Conservation (phyloP, 2,888 invertebrate species). For the Trichacis sp. region DNA sequence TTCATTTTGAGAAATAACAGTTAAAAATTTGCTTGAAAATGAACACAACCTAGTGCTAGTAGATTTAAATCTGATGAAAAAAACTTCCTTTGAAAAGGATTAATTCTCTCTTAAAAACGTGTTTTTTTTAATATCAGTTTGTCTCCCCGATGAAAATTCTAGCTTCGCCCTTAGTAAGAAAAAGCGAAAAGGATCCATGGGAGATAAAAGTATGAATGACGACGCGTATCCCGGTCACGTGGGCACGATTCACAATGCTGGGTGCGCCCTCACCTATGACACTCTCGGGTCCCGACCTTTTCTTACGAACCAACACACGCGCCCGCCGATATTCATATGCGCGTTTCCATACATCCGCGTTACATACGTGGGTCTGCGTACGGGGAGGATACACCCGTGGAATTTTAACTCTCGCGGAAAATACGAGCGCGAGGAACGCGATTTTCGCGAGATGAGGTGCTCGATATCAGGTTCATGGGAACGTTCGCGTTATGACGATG, state of each 20-base stretch:
- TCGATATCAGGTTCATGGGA: slow-evolving; percentile 10
- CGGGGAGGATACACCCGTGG: too few relatives aligned
- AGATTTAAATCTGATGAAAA: too few relatives aligned
- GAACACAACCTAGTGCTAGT: too few relatives aligned
- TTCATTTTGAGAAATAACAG: too few relatives aligned
- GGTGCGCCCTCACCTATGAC: slow-evolving; percentile 68
- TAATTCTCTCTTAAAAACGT: too few relatives aligned
- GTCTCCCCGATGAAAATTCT: too few relatives aligned
- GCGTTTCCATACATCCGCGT: neutral
- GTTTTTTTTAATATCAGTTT: too few relatives aligned
- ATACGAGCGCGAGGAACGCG: slow-evolving; percentile 32
- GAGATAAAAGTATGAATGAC: slow-evolving; percentile 46
- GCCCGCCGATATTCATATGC: too few relatives aligned
- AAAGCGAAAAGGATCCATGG: too few relatives aligned
- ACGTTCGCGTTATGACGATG: neutral
- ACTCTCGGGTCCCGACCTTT: slow-evolving; percentile 62
- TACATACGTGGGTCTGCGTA: neutral
- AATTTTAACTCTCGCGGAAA: slow-evolving; percentile 54
- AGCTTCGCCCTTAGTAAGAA: too few relatives aligned
- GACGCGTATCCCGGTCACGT: slow-evolving; percentile 55
- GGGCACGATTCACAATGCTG: slow-evolving; percentile 66
- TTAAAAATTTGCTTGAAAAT: too few relatives aligned
- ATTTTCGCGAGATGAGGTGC: slow-evolving; percentile 8
- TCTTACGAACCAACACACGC: slow-evolving; percentile 24
- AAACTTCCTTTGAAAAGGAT: too few relatives aligned